Evolutionary conservation across 2,888 invertebrate genomes (phyloP), one percentile per base, ranked within the genome.

Genomic region (Oscheius onirici): DNA sequence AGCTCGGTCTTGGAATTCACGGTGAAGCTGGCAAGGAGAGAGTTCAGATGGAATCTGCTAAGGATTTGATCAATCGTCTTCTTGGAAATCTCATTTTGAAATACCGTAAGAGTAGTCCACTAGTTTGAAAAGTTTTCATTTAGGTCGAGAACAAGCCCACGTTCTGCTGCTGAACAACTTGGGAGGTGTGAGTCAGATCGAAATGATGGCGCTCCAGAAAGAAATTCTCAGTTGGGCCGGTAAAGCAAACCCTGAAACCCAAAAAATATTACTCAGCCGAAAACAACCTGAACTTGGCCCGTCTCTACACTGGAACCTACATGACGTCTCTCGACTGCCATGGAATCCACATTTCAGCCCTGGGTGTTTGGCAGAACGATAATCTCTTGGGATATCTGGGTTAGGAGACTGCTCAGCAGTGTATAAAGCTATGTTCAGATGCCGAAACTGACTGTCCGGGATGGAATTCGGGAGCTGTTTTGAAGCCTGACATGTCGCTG

Each of bases 91-190:
- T 91, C 8, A 5, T 66, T 52, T 1, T 3, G 2, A 11, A n/a
- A 15, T 15, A 26, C 3, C 6, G 57, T 20, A 26, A 20, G 34
- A 34, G n/a, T n/a, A n/a, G n/a, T n/a, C n/a, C 34, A 40, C 6
- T 34, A n/a, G 17, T 49, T 51, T 52, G 10, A 51, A 17, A n/a
- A 15, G 17, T 22, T 34, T 22, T 41, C 10, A 20, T 34, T 46
- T 26, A 51, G 69, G 24, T 26, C 57, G n/a, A 5, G 17, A 34
- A 15, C 20, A 20, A 15, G 40, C 87, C 65, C 91, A 93, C 1
- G 92, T 91, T 0, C 90, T 92, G 10, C 89, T 94, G 81, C 88
- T 95, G 5, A 93, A 94, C 88, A 95, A 94, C 88, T 89, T 93
- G 66, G 94, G 94, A 28, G 91, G 91, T 1, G 90, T 93, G 0